phyloP scores from a whole-genome alignment of 2,888 invertebrate species.

The Sturmia bella region DNA sequence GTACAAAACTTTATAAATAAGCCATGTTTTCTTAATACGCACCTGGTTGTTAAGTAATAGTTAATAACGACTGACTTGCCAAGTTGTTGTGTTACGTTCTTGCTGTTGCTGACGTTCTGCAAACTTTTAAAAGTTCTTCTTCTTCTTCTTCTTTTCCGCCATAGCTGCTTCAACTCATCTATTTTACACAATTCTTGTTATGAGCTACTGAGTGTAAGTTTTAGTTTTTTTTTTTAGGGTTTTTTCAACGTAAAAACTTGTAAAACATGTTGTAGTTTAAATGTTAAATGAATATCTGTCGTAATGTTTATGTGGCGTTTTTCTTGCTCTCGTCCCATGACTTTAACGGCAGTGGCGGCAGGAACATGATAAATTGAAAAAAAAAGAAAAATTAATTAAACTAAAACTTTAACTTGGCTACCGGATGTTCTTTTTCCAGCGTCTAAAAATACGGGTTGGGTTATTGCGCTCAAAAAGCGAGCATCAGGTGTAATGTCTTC shows the following conservation, averaged over 20 bases:
- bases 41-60: constrained; percentile 64
- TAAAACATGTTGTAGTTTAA: constrained; percentile 71
- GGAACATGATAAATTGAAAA: too few species aligned
- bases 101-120: constrained; percentile 5
- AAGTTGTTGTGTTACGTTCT: constrained; percentile 2
- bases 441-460: too few species aligned
- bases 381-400: too few species aligned
- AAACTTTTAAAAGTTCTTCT: constrained; percentile 38
- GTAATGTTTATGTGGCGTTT: constrained; percentile 20
- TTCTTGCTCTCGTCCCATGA: constrained; percentile 15
- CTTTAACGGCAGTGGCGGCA: neutral
- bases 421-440: too few species aligned
- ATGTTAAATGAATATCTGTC: constrained; percentile 56
- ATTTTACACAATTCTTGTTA: constrained; percentile 9
- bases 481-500: too few species aligned
- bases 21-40: constrained; percentile 58
- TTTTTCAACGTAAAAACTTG: constrained; percentile 67
- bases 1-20: neutral
- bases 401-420: too few species aligned
- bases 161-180: constrained; percentile 27
- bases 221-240: too few species aligned
- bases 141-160: constrained; percentile 27
- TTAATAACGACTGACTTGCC: constrained; percentile 42
- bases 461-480: too few species aligned
- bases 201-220: constrained; percentile 50